Percentiles rank a stretch among this genome's conserved stretches.
Evolutionary conservation across 2,113 vertebrate genomes (phyloP).

Genomic region (Ornithorhynchus anatinus): DNA sequence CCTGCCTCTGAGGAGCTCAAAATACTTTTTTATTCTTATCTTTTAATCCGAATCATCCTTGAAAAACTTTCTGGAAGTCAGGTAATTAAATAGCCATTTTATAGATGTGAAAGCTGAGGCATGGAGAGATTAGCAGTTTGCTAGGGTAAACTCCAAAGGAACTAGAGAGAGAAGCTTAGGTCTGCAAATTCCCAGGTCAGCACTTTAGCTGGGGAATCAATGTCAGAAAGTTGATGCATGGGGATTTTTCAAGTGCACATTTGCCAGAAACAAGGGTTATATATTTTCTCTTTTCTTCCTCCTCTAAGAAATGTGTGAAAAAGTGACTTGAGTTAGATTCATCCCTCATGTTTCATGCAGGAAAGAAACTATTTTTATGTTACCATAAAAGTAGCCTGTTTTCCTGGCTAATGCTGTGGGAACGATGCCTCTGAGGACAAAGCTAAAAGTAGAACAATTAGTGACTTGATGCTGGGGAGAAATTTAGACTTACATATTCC

Average conservation of each 20-base stretch:
- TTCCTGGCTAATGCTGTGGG: neutral
- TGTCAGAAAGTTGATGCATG: too few species aligned
- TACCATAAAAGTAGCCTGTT: conserved; percentile 7
- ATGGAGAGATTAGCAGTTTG: neutral
- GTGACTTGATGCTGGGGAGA: neutral
- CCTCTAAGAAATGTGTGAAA: too few species aligned
- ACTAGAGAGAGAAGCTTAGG: too few species aligned
- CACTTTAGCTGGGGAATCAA: too few species aligned
- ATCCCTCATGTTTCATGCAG: neutral
- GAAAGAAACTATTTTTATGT: conserved; percentile 14
- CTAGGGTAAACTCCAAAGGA: too few species aligned
- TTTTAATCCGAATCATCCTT: neutral
- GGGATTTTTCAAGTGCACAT: too few species aligned
- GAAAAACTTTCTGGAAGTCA: neutral
- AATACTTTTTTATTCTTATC: too few species aligned
- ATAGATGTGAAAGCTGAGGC: neutral
- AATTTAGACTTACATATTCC: too few species aligned
- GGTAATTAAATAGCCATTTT: neutral
- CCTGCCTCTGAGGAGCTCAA: too few species aligned
- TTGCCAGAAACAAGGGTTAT: too few species aligned
- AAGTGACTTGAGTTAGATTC: neutral
- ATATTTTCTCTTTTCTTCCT: too few species aligned
- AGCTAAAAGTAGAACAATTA: neutral
- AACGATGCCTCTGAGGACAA: neutral
- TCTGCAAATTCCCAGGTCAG: too few species aligned